Conservation (phyloP, 2,797 vertebrate species). For the Aeoliscus strigatus region DNA sequence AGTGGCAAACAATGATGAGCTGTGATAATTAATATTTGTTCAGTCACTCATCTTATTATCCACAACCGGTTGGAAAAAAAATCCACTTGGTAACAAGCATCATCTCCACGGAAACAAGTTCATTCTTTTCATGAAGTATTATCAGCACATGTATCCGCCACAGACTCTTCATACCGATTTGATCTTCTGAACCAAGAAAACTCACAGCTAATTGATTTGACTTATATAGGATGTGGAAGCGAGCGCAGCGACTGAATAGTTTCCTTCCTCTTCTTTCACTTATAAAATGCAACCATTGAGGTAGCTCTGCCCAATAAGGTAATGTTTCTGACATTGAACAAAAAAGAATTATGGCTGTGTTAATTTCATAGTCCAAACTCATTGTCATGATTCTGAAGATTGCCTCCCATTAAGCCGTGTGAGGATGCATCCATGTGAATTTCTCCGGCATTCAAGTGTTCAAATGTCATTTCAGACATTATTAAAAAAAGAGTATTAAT, state of each 20-base stretch:
- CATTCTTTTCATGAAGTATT: constrained; percentile 12
- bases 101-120: constrained; percentile 26
- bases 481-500: too few species aligned
- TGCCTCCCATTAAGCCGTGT: too few species aligned
- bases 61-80: constrained; percentile 14
- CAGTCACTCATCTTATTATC: constrained; percentile 28
- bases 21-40: constrained; percentile 27
- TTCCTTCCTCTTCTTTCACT: too few species aligned
- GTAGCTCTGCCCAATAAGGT: too few species aligned
- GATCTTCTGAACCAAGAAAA: constrained; percentile 3
- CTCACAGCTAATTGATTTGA: neutral
- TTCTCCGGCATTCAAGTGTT: too few species aligned
- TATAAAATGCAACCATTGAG: too few species aligned
- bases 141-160: constrained; percentile 10
- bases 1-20: constrained; percentile 18
- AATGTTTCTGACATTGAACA: too few species aligned
- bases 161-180: constrained; percentile 1
- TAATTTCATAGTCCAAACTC: too few species aligned
- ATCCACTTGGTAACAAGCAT: constrained; percentile 11
- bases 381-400: too few species aligned
- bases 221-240: constrained; percentile 5
- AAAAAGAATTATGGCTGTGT: too few species aligned
- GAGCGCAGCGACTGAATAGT: neutral
- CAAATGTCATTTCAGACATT: too few species aligned
- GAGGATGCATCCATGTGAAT: too few species aligned